Base-by-base conservation (phyloP, 2,113 vertebrate species). In the human (Homo sapiens) region DNA sequence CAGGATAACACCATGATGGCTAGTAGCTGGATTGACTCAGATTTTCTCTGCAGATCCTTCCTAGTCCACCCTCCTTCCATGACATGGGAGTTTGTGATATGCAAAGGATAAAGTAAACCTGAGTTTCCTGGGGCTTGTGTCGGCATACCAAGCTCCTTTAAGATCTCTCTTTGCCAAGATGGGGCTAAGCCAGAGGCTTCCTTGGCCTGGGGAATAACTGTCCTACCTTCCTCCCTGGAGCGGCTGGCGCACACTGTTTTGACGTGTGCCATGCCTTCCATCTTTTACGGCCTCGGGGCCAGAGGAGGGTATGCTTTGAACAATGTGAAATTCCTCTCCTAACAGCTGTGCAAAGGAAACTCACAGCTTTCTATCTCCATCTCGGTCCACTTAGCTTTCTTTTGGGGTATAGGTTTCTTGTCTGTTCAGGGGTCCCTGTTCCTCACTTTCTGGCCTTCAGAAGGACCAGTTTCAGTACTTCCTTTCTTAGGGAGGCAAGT, bases 131-230 rank as follows among this genome's bases (percentile, higher is more conserved):
- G 66, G 89, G 16, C 73, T 94, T 66, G 7, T 43, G 84, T 55
- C 13, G 0, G 45, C 43, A 86, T 40, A 75, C 72, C 40, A 83
- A 18, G 72, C 68, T 64, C 79, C 73, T 64, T 89, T 96, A 68
- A 94, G 89, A 96, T 95, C 89, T 97, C 89, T 96, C 90, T 50
- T 45, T 97, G 97, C 93, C 97, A 97, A 96, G 89, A 64, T 0
- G 1, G 43, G 52, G 40, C 68, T n/a, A 73, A 59, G 73, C 72
- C 55, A 10, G 59, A 92, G 94, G 59, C 25, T n/a, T 93, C 76
- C 43, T 43, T 14, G 93, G 73, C 89, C 94, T 3, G n/a, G 20
- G 57, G 73, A 80, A 6, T 8, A 13, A 18, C 79, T n/a, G 27
- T 0, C 2, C 85, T 57, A 14, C 85, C 94, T 89, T 88, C 75